Conservation (phyloP, 2,888 invertebrate species). For the Tipula lateralis region DNA sequence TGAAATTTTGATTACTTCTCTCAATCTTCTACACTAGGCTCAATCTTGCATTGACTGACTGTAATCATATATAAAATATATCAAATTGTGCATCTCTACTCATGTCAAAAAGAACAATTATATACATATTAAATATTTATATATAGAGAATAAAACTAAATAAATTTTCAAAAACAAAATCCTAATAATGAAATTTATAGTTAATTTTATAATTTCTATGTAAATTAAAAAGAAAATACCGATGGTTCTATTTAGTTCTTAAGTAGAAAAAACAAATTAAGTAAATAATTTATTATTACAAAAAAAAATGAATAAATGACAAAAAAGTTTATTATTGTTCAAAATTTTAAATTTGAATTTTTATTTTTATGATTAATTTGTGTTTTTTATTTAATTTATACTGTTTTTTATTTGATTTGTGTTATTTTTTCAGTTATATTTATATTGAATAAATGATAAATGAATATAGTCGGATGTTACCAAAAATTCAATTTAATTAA, state of each 20-base stretch:
- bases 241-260: slow-evolving; percentile 26
- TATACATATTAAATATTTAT: too few species aligned
- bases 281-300: slow-evolving; percentile 2
- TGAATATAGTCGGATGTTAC: not conserved
- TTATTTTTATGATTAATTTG: not conserved
- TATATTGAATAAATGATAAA: not conserved
- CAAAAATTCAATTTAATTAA: not conserved
- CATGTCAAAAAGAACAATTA: too few species aligned
- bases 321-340: not conserved
- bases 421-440: not conserved
- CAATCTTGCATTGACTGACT: too few species aligned
- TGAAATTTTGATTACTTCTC: too few species aligned
- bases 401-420: not conserved
- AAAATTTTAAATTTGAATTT: slow-evolving; percentile 9
- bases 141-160: not conserved
- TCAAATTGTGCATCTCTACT: too few species aligned
- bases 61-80: too few species aligned
- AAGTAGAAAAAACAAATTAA: slow-evolving; percentile 25
- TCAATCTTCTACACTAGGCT: too few species aligned
- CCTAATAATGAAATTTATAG: not conserved
- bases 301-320: slow-evolving; percentile 6
- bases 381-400: not conserved
- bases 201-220: not conserved
- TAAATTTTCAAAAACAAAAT: not conserved
- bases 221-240: not conserved